These are phyloP conservation scores for Coccyzus lansbergi DNA, from an alignment of 2,797 vertebrate genomes.

Conservation along the genomic window DNA sequence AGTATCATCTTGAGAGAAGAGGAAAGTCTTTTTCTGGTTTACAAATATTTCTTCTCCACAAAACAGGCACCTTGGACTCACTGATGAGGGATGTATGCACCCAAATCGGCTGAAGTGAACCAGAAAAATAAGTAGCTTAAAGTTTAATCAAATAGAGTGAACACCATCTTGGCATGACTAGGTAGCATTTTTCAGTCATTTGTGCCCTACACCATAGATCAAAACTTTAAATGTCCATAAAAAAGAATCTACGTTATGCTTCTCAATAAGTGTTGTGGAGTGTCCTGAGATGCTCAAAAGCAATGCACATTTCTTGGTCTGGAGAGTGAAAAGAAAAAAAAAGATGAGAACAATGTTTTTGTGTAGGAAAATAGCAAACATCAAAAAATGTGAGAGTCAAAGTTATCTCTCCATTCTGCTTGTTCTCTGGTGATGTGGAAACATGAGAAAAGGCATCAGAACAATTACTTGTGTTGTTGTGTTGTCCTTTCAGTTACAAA, in stretches of 20 bases:
- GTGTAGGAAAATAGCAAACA: neutral
- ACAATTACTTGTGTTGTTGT: neutral
- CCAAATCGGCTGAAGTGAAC: neutral
- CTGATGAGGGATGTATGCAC: accelerated
- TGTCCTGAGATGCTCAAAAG: neutral
- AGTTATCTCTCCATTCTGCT: neutral
- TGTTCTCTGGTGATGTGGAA: neutral
- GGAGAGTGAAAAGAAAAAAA: neutral
- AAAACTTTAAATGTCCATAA: neutral
- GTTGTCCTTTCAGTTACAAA: neutral
- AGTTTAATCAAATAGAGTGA: neutral
- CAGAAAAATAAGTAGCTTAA: neutral
- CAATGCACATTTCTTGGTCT: neutral
- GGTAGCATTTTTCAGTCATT: neutral
- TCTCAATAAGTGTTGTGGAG: neutral
- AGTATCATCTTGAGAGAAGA: neutral
- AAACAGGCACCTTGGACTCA: neutral
- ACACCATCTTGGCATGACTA: neutral
- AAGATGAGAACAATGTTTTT: accelerated
- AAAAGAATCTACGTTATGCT: neutral
- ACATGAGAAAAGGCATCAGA: neutral
- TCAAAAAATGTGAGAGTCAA: neutral
- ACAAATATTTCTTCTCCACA: neutral
- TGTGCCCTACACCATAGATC: neutral
- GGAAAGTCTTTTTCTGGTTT: neutral